Evolutionary conservation across 2,113 vertebrate genomes (phyloP).

Genomic region (Pelobates fuscus): DNA sequence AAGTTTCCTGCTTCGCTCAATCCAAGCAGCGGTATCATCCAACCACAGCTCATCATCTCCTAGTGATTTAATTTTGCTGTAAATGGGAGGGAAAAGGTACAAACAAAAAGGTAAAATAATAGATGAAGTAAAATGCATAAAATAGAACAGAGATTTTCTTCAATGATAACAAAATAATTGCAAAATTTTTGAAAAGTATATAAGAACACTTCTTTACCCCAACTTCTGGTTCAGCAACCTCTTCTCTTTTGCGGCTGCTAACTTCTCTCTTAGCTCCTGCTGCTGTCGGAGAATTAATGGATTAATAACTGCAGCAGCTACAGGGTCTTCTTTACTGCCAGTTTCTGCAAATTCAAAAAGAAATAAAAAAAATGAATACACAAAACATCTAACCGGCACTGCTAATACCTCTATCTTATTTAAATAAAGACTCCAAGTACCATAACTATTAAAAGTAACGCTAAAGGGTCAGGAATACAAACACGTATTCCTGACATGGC

Average conservation of each 20-base stretch:
- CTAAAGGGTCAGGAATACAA: too few relatives aligned
- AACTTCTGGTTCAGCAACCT: constrained; percentile 84
- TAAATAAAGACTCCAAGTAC: too few relatives aligned
- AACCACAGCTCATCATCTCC: constrained; percentile 88
- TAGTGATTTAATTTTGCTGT: constrained; percentile 82
- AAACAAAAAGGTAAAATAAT: background rate
- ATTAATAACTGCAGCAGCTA: constrained; percentile 81
- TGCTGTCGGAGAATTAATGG: constrained; percentile 75
- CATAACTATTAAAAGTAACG: too few relatives aligned
- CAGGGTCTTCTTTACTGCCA: constrained; percentile 86
- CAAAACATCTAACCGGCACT: too few relatives aligned
- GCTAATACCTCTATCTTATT: too few relatives aligned
- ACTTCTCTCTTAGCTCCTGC: constrained; percentile 83
- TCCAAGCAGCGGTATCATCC: constrained; percentile 85
- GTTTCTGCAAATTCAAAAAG: constrained; percentile 67
- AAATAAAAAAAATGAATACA: background rate
- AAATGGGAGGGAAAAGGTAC: background rate
- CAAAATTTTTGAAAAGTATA: too few relatives aligned
- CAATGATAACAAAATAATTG: too few relatives aligned
- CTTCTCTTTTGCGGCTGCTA: constrained; percentile 88
- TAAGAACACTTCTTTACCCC: constrained; percentile 62
- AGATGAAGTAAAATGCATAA: too few relatives aligned
- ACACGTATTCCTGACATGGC: too few relatives aligned
- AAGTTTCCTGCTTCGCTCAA: constrained; percentile 80
- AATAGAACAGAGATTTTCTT: too few relatives aligned